phyloP scores from a whole-genome alignment of 2,113 vertebrate genomes.

The Python bivittatus region DNA sequence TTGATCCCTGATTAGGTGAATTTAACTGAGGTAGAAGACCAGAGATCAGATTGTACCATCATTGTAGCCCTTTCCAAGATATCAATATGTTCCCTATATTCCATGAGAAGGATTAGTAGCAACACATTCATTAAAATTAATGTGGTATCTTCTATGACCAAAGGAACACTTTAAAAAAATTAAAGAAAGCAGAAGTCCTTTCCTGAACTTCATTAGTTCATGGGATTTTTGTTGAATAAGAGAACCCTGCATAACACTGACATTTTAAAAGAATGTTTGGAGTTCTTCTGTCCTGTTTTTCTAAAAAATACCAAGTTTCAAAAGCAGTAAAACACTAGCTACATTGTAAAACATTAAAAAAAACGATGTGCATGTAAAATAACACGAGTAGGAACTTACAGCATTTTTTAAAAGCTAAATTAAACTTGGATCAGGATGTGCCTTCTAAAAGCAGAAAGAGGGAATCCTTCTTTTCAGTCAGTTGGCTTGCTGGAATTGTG shows the following conservation, averaged over 20 bases:
- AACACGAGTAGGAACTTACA: background rate
- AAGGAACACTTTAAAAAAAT: background rate
- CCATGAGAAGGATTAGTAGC: background rate
- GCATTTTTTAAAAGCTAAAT: background rate
- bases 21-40: background rate
- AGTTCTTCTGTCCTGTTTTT: background rate
- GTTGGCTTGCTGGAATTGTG: background rate
- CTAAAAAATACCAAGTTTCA: background rate
- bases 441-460: background rate
- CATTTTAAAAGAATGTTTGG: background rate
- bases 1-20: background rate
- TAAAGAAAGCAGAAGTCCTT: background rate
- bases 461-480: background rate
- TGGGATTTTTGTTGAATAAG: background rate
- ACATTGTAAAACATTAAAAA: background rate
- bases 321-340: background rate
- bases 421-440: background rate
- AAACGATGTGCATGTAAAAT: background rate
- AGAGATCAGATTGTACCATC: background rate
- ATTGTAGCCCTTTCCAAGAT: background rate
- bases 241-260: background rate
- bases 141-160: background rate
- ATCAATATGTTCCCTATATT: background rate
- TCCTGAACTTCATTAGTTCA: background rate
- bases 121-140: background rate